These are phyloP conservation scores for Noctuana brunneofusca DNA, from an alignment of 2,888 invertebrate genomes.

Conservation along the genomic window DNA sequence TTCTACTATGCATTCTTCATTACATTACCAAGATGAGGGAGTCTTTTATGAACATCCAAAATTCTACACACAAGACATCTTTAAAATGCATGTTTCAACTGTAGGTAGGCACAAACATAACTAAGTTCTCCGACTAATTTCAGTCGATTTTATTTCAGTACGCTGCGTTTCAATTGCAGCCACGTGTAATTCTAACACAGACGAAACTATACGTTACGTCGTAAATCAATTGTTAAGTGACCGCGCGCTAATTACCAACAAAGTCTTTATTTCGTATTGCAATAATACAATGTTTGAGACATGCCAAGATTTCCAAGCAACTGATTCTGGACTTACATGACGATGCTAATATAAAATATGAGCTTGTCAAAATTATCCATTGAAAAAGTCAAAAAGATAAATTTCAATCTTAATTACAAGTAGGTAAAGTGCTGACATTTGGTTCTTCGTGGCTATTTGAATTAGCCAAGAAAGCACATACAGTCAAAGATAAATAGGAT, in stretches of 20 bases:
- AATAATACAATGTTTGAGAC: neutral
- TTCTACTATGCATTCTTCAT: no score
- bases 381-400: neutral
- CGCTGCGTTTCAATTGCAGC: neutral
- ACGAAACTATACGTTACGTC: slow-evolving; percentile 6
- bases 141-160: slow-evolving; percentile 16
- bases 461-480: neutral
- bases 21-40: no score
- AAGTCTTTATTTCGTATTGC: neutral
- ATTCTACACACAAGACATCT: no score
- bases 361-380: no score
- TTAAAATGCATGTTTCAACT: no score
- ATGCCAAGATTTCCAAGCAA: no score
- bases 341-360: no score
- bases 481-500: neutral
- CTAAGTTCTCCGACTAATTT: neutral
- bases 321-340: no score
- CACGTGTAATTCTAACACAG: slow-evolving; percentile 20
- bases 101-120: no score
- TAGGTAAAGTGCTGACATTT: neutral
- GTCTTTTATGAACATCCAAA: no score
- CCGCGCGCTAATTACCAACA: slow-evolving; percentile 26
- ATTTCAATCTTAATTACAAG: neutral
- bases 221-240: slow-evolving; percentile 25
- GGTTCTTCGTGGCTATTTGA: neutral